These are phyloP conservation scores for Branchinecta lindahli DNA, from an alignment of 1,140 invertebrate species.

Conservation along the genomic window DNA sequence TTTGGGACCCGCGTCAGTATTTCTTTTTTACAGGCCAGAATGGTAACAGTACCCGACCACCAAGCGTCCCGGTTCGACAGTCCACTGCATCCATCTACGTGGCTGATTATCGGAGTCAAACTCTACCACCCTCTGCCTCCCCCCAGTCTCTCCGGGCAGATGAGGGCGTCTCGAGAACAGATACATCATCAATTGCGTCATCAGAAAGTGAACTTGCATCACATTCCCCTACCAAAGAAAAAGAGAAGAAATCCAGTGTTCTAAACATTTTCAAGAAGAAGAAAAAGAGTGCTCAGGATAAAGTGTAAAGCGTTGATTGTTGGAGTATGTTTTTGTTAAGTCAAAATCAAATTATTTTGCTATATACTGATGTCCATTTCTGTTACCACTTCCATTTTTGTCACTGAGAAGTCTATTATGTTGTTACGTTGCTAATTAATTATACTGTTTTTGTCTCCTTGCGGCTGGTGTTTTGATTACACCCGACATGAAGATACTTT, in stretches of 20 bases:
- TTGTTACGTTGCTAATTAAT: no score
- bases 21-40: background rate
- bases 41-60: background rate
- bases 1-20: background rate
- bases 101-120: background rate
- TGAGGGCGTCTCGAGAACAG: background rate
- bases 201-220: background rate
- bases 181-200: conserved; percentile 6
- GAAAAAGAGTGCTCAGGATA: background rate
- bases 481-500: no score
- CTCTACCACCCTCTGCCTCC: background rate
- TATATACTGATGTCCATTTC: no score
- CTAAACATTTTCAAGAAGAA: background rate
- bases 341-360: no score
- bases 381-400: no score
- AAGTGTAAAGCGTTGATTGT: no score
- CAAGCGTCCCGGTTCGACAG: background rate
- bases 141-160: background rate
- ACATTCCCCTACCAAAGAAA: conserved; percentile 5
- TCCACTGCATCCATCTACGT: background rate
- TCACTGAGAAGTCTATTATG: no score
- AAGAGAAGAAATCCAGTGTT: conserved; percentile 3
- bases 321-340: no score
- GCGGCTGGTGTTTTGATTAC: no score
- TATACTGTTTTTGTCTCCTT: no score